Conservation (phyloP, 2,888 invertebrate genomes). For the Drosophila buzzatii region DNA sequence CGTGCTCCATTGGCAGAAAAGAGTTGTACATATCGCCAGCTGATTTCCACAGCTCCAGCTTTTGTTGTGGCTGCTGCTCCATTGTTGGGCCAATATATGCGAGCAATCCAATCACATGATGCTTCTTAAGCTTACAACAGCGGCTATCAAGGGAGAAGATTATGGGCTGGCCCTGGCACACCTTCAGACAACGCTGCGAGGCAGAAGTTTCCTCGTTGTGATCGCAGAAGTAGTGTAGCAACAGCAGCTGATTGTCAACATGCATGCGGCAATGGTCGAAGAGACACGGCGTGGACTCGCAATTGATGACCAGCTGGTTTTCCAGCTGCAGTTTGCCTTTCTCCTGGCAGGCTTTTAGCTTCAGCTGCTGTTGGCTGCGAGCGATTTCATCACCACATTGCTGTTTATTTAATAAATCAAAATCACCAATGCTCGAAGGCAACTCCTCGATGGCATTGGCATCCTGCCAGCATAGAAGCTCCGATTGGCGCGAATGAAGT, state of each 20-base stretch:
- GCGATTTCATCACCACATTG: not conserved
- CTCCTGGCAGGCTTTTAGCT: not conserved
- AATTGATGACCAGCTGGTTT: conserved; percentile 31
- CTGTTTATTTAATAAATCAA: not conserved
- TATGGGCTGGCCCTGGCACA: conserved; percentile 31
- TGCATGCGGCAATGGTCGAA: conserved; percentile 43
- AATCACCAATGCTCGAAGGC: not conserved
- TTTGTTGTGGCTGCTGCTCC: not conserved
- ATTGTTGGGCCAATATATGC: conserved; percentile 29
- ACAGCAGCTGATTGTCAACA: conserved; percentile 56
- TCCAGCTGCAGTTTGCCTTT: not conserved
- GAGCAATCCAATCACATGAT: conserved; percentile 59
- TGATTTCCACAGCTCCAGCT: not conserved
- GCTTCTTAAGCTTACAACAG: conserved; percentile 31
- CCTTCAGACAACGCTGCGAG: conserved; percentile 18
- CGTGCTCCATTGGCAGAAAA: conserved; percentile 19
- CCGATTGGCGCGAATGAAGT: conserved; percentile 22
- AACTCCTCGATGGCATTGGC: conserved; percentile 42
- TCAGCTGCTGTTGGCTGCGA: not conserved
- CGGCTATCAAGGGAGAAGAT: conserved; percentile 44
- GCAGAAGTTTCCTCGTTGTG: conserved; percentile 34
- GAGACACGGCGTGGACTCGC: conserved; percentile 35
- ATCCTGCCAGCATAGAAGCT: conserved; percentile 19
- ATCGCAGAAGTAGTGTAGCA: conserved; percentile 59
- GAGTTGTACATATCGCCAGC: conserved; percentile 19